Base-by-base conservation (phyloP, 37 sponge, comb jelly and placozoan genomes). In the Hormiphora californensis region DNA sequence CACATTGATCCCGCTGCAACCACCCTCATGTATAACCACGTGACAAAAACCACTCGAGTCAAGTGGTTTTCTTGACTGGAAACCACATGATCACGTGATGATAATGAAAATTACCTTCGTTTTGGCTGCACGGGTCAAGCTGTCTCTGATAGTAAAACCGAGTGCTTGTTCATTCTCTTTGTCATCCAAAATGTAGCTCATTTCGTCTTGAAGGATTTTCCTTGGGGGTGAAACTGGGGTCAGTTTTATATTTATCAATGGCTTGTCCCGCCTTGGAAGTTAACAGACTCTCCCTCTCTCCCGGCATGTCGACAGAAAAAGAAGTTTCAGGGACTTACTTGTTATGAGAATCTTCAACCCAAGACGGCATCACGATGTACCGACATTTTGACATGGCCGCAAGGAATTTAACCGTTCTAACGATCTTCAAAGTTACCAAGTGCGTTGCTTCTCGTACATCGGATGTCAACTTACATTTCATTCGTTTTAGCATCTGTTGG, bases 351-450 rank as follows among this genome's bases (percentile, higher is more conserved):
- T 86, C 63, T 54, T 89, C 92, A 9, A 94, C 54, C 94, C 94
- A 94, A 21, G 88, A 55, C 38, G 90, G 86, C 3, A 89, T 89
- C 28, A 94, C 90, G 12, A 94, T 87, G 78, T 87, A 86, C 23
- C 32, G 33, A 40, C 89, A 90, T 31, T 88, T 85, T 11, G 92
- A 94, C 15, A 94, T 88, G 0, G 90, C 94, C 86, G 90, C 36
- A 40, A 94, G 81, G 68, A 94, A 94, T 88, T 94, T 94, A 54
- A 94, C 92, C 21, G 94, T 91, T 11, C 94, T 78, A 12, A 92
- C 89, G 0, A 91, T 69, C 89, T 91, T 33, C 35, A 67, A 62
- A 39, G 67, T 65, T 3, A 65, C 28, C 33, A 65, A 17, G 67
- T 65, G 67, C 28, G 67, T 65, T 17, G 67, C 67, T 65, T 65